phyloP scores from a whole-genome alignment of 1,140 invertebrate species.

The Drosophila pseudoobscura region DNA sequence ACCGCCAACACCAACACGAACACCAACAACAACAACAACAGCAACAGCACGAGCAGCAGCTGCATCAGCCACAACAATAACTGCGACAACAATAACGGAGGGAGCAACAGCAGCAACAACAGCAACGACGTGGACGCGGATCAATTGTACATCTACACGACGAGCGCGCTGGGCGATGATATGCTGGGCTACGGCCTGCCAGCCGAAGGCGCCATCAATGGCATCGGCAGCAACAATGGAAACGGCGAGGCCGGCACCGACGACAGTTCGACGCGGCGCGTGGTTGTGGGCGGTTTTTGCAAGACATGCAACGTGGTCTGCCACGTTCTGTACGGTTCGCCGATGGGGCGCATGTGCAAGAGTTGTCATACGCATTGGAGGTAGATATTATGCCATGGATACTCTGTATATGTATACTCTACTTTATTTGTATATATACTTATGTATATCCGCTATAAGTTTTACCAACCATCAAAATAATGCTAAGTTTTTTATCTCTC shows the following conservation, averaged over 20 bases:
- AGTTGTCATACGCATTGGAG: slow-evolving; percentile 83
- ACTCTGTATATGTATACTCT: slow-evolving; percentile 4
- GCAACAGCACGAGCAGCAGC: background rate
- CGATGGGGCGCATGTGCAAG: slow-evolving; percentile 78
- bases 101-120: slow-evolving; percentile 19
- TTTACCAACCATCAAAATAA: slow-evolving; percentile 56
- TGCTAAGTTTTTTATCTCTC: slow-evolving; percentile 68
- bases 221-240: slow-evolving; percentile 21
- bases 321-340: slow-evolving; percentile 73
- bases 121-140: slow-evolving; percentile 50
- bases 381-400: slow-evolving; percentile 60
- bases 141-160: slow-evolving; percentile 42
- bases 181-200: slow-evolving; percentile 53
- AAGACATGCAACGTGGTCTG: slow-evolving; percentile 80
- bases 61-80: background rate
- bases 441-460: slow-evolving; percentile 26
- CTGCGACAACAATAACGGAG: background rate
- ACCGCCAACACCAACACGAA: too few relatives aligned
- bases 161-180: slow-evolving; percentile 45
- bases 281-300: slow-evolving; percentile 74
- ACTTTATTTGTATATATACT: slow-evolving; percentile 14
- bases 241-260: slow-evolving; percentile 10
- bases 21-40: background rate
- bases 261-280: slow-evolving; percentile 29
- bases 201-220: slow-evolving; percentile 34